Evolutionary conservation across 2,113 vertebrate genomes (phyloP), one percentile per base, ranked within the genome.

Genomic region (Alethe diademata): DNA sequence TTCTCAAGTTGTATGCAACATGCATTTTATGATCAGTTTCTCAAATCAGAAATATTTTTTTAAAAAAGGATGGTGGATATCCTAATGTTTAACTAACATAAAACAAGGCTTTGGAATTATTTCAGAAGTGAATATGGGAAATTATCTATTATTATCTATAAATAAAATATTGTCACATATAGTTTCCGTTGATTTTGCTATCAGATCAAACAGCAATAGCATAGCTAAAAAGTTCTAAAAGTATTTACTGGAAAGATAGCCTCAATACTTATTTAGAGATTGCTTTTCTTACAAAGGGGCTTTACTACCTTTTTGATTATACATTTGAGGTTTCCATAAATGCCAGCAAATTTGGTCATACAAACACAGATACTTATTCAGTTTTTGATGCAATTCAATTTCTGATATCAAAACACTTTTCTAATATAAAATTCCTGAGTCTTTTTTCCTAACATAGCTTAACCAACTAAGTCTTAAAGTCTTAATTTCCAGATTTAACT

Each of bases 221-320:
- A n/a, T 47, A 79, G 80, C 26, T n/a, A 11, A 72, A 31, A 40
- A 29, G 5, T 62, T 78, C 54, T 50, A 42, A 36, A 93, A 79
- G 20, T 57, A 58, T 88, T 53, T 62, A 43, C 24, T 92, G 60
- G 28, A 69, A 88, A 93, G 40, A 5, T 8, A 81, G 54, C 29
- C n/a, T 62, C 45, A 22, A 13, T 60, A 75, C 8, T 85, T 86
- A 67, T 35, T 72, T 66, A 90, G 29, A 75, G 18, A 70, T 80
- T 69, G 51, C n/a, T 36, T 73, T 95, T 91, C 36, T 88, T 24
- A 75, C 29, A 65, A 91, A 74, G 13, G 42, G 14, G 3, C 25
- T 80, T 95, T 93, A 90, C 81, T 95, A 79, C 60, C 19, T 69
- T 86, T 94, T 76, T 69, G 28, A 90, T 85, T 88, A 67, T 26